Conservation (phyloP, 2,113 vertebrate species). For the Gymnocephalus cernua region DNA sequence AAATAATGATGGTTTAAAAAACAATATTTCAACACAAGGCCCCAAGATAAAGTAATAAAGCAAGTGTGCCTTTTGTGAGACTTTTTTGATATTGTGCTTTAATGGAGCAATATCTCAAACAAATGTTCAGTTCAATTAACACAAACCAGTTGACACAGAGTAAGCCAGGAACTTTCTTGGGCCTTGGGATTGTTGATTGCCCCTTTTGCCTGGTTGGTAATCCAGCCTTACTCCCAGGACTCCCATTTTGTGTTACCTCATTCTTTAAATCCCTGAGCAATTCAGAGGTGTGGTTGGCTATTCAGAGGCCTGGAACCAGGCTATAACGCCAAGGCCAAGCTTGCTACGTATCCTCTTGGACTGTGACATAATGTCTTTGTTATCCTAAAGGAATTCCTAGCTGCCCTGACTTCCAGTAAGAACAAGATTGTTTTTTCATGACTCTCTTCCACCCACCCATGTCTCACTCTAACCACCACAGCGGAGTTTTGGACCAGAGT, state of each 20-base stretch:
- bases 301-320: neutral
- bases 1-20: neutral
- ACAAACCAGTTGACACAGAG: neutral
- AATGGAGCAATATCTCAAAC: neutral
- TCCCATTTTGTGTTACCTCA: neutral
- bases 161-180: neutral
- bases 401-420: neutral
- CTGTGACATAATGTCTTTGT: neutral
- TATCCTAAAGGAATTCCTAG: conserved; percentile 1
- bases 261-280: neutral
- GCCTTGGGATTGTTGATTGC: neutral
- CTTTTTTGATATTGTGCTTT: neutral
- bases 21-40: neutral
- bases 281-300: neutral
- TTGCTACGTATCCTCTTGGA: neutral
- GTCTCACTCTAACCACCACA: conserved; percentile 52
- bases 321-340: neutral
- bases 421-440: neutral
- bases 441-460: neutral
- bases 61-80: neutral
- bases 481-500: conserved; percentile 91
- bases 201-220: neutral
- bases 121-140: neutral
- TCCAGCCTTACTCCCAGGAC: neutral
- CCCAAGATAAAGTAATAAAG: neutral